Conservation (phyloP, 1,140 invertebrate species). For the Tetraneura akinire region DNA sequence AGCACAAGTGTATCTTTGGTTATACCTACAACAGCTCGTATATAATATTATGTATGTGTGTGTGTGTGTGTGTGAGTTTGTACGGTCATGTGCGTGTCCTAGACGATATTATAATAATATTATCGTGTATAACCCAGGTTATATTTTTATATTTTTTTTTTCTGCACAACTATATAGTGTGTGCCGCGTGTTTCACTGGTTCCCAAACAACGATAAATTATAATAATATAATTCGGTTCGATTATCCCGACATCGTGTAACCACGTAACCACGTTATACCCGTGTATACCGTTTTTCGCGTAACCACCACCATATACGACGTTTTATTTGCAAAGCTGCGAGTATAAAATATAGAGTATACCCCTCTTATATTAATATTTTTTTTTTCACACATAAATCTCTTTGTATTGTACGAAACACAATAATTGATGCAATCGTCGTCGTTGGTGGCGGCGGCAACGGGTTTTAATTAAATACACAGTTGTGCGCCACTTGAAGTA, state of each 20-base stretch:
- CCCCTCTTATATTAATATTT: too few species aligned
- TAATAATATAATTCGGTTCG: too few species aligned
- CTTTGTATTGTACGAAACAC: too few species aligned
- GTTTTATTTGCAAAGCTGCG: too few species aligned
- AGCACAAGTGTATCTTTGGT: neutral
- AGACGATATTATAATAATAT: constrained; percentile 38
- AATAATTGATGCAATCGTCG: too few species aligned
- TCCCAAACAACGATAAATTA: neutral
- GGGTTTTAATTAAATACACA: neutral
- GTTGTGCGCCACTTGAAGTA: constrained; percentile 19
- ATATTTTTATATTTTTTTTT: constrained; percentile 4
- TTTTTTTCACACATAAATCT: too few species aligned
- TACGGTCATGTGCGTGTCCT: constrained; percentile 30
- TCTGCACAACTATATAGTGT: neutral
- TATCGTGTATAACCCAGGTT: neutral
- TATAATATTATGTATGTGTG: neutral
- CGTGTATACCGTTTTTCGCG: too few species aligned
- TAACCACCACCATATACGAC: too few species aligned
- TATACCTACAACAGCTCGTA: neutral
- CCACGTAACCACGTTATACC: too few species aligned
- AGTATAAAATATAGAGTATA: too few species aligned
- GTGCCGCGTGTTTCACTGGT: neutral
- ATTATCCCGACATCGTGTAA: too few species aligned
- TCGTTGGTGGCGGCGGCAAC: too few species aligned
- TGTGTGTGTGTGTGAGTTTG: neutral